Evolutionary conservation across 2,888 invertebrate genomes (phyloP), one percentile per base, ranked within the genome.

Genomic region (Ormyrus rosae): DNA sequence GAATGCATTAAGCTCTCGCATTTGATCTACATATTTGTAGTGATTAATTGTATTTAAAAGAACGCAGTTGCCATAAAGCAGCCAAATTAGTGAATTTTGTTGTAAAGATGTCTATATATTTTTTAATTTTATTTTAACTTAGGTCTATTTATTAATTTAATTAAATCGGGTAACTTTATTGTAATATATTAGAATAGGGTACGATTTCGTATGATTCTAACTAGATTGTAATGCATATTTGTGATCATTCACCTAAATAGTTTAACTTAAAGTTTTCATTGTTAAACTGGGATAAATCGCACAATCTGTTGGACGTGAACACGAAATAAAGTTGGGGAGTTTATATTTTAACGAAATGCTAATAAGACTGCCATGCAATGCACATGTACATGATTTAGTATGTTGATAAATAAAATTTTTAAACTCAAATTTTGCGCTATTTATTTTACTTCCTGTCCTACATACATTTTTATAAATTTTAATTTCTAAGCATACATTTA

Each of bases 401-500:
- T 61, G 55, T 80, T 75, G 53, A 65, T 56, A 45, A 80, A 80
- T 80, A 80, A 74, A 75, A 69, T 48, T 45, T 51, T 34, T 34
- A 34, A 34, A 34, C 34, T 34, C 34, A 34, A 34, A 4, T 34
- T 34, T 3, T 34, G 34, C 34, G 0, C 34, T 4, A 34, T 34
- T 34, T 34, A 34, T 34, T 34, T 34, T 34, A 34, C 34, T 34
- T 34, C 34, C 34, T 34, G 34, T 34, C 34, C 34, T 34, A 34
- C 34, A 2, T 34, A 34, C 3, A 34, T 34, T 34, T 34, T 34
- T 34, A 34, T 34, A 34, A 34, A 34, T 34, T 34, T 34, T 34
- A 34, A 34, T 34, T 34, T 34, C 4, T 34, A 34, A 34, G 34
- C 34, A 34, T 34, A 34, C 34, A 4, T 34, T 34, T 34, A 34